Conservation (phyloP, 2,113 vertebrate genomes). For the Daphoenositta chrysoptera region DNA sequence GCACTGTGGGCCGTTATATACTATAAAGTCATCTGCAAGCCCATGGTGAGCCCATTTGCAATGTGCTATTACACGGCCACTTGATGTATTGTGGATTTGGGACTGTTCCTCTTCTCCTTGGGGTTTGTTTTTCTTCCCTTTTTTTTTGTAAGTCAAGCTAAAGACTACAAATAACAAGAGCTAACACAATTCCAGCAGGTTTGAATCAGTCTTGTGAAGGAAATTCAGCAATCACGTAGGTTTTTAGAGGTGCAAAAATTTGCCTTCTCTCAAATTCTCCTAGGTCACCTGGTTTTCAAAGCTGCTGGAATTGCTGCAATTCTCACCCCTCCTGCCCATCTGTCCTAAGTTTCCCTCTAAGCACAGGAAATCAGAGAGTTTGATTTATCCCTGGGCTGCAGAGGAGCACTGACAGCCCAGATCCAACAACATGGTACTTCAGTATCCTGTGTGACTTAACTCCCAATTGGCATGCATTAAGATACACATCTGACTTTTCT, state of each 20-base stretch:
- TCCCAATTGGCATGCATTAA: not conserved
- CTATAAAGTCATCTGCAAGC: conserved; percentile 24
- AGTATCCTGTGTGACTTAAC: not conserved
- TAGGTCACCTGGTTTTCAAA: not conserved
- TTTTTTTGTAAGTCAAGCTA: not conserved
- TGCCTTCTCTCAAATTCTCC: not conserved
- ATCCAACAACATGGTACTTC: not conserved
- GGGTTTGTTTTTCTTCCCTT: not conserved
- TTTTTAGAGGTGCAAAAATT: not conserved
- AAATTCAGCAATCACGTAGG: not conserved
- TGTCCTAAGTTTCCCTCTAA: not conserved
- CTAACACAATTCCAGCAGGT: not conserved
- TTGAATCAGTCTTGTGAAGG: not conserved
- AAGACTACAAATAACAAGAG: not conserved
- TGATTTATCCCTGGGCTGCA: not conserved
- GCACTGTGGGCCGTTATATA: not conserved
- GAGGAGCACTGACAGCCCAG: not conserved
- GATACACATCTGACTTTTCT: not conserved
- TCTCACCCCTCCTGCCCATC: not conserved
- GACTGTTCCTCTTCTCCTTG: not conserved
- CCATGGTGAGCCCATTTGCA: not conserved
- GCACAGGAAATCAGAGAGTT: not conserved
- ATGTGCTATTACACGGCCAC: not conserved
- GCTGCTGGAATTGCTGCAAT: not conserved
- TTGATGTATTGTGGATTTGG: not conserved